phyloP scores from a whole-genome alignment of 37 sponge, comb jelly and placozoan species.

The Spongilla lacustris region DNA sequence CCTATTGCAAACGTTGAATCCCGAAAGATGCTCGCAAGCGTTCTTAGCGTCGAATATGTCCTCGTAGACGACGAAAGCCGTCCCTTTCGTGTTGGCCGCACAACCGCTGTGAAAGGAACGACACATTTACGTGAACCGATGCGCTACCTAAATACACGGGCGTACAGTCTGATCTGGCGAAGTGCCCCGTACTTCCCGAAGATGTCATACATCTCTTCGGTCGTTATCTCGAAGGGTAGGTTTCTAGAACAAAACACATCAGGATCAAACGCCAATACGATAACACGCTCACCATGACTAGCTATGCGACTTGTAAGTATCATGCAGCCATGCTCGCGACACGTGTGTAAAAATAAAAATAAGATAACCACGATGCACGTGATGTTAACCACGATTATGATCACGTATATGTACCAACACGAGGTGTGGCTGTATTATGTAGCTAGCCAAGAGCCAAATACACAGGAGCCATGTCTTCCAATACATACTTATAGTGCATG shows the following conservation, averaged over 20 bases:
- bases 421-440: no score
- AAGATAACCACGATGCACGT: no score
- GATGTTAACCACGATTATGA: no score
- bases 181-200: slow-evolving; percentile 99
- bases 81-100: slow-evolving; percentile 90
- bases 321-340: no score
- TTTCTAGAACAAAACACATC: slow-evolving; percentile 53
- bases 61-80: slow-evolving; percentile 98
- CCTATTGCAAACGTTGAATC: slow-evolving; percentile 99
- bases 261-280: background rate
- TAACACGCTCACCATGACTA: background rate
- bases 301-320: no score
- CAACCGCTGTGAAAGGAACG: slow-evolving; percentile 80
- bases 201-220: slow-evolving; percentile 99
- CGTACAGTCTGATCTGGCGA: slow-evolving; percentile 97
- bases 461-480: no score
- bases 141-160: background rate
- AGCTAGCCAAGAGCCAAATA: no score
- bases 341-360: no score
- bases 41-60: slow-evolving; percentile 99
- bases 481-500: no score
- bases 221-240: slow-evolving; percentile 93
- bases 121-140: background rate
- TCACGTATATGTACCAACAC: no score
- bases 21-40: slow-evolving; percentile 98